Base-by-base conservation (phyloP, 2,113 vertebrate genomes). In the Patagioenas fasciata region DNA sequence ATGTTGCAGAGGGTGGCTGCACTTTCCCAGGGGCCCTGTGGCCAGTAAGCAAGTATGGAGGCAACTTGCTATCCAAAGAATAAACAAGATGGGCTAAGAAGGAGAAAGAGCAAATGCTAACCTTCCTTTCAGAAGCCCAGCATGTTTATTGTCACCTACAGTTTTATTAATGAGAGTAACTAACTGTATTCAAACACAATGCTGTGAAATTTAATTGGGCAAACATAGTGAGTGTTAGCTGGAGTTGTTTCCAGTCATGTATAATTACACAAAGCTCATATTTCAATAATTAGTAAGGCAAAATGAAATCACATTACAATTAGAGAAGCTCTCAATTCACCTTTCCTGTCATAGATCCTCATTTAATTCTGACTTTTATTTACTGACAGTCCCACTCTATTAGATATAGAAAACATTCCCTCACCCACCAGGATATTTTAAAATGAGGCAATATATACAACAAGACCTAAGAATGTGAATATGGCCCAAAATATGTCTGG, bases 301-400 rank as follows among this genome's bases (percentile, higher is more conserved):
- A 96, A 95, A 96, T 85, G 14, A 91, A 94, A 94, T 86, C 60
- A 92, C 77, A 93, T 92, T 91, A 80, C 42, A 96, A 91, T 93
- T 96, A 93, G 70, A 88, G 74, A 91, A 79, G 64, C 38, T 91
- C 51, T 89, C 36, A 31, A 88, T 96, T 93, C 89, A 96, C 84
- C 69, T 94, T 78, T 89, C 73, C 72, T 82, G 51, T 82, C 87
- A 81, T 71, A 67, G 42, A 81, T 91, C 34, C 23, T 89, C 31
- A 72, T 92, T 89, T 91, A 94, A 61, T 88, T 85, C 81, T 66
- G 36, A 80, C 53, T 88, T 94, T 64, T 87, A 67, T 84, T 93
- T 89, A 73, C 58, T 85, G 82, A 61, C 40, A 40, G 50, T 83
- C 56, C 74, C 61, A 87, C 21, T 93, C 72, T 40, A 57, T 93